Evolutionary conservation across 2,113 vertebrate species (phyloP).

Genomic region (Elephas maximus): DNA sequence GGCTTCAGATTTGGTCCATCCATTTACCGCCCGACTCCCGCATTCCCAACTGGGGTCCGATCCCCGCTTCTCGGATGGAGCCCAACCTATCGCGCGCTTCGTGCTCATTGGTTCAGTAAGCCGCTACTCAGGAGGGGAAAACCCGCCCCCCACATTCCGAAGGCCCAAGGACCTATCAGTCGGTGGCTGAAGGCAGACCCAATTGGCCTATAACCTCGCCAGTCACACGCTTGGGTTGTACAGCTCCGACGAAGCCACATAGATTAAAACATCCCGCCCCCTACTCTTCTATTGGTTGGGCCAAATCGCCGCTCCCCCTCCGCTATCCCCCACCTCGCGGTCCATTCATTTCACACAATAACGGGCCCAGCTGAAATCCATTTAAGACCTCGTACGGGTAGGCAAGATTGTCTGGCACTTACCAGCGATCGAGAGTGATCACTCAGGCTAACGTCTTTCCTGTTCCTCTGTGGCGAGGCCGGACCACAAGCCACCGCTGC

Average conservation of each 20-base stretch:
- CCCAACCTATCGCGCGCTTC: constrained; percentile 81
- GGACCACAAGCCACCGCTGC: constrained; percentile 73
- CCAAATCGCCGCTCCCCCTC: constrained; percentile 58
- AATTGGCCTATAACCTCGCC: constrained; percentile 74
- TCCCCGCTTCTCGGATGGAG: not conserved
- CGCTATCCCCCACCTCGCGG: constrained; percentile 58
- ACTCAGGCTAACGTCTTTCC: constrained; percentile 74
- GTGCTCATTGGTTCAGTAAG: constrained; percentile 67
- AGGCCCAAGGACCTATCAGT: constrained; percentile 69
- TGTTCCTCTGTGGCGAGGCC: constrained; percentile 54
- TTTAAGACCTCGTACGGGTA: constrained; percentile 43
- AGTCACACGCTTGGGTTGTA: constrained; percentile 54
- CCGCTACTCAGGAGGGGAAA: constrained; percentile 59
- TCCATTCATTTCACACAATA: constrained; percentile 83
- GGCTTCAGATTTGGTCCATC: not conserved
- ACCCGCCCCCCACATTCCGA: constrained; percentile 72
- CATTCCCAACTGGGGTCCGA: constrained; percentile 46
- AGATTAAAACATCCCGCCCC: constrained; percentile 74
- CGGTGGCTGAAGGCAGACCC: constrained; percentile 6
- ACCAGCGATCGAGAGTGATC: constrained; percentile 79
- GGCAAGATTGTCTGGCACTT: constrained; percentile 75
- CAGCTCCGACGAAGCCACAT: constrained; percentile 18
- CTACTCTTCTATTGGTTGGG: constrained; percentile 74
- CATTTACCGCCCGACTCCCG: not conserved
- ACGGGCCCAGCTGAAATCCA: constrained; percentile 37